These are phyloP conservation scores for Hippocampus barbouri DNA, from an alignment of 2,113 vertebrate genomes.

Conservation along the genomic window DNA sequence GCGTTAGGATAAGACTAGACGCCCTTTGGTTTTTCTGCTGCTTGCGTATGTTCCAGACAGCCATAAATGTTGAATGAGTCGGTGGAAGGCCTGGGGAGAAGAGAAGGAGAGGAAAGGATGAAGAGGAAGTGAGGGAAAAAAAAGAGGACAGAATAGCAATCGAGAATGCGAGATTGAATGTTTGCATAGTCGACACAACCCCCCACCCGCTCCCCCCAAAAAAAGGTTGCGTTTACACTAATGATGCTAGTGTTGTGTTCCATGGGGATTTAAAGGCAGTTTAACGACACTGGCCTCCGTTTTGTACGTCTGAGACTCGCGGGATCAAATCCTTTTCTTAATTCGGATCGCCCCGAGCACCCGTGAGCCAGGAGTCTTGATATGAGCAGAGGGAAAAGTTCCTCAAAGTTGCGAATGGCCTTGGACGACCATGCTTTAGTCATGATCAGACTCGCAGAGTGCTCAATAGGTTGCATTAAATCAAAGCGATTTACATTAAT, in stretches of 20 bases:
- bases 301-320: slow-evolving; percentile 10
- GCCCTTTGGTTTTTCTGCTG: slow-evolving; percentile 45
- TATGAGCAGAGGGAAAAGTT: slow-evolving; percentile 1
- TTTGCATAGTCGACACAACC: not conserved
- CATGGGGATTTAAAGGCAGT: slow-evolving; percentile 23
- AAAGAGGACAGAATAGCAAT: slow-evolving; percentile 14
- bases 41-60: slow-evolving; percentile 46
- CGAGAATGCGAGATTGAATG: not conserved
- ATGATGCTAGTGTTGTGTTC: not conserved
- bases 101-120: not conserved
- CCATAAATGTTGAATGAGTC: slow-evolving; percentile 61
- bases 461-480: slow-evolving; percentile 43
- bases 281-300: slow-evolving; percentile 19
- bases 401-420: slow-evolving; percentile 31
- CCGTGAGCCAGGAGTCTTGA: slow-evolving; percentile 10
- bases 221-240: not conserved
- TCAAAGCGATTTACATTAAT: slow-evolving; percentile 55
- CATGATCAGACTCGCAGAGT: slow-evolving; percentile 38
- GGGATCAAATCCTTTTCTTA: slow-evolving; percentile 1
- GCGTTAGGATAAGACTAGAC: slow-evolving; percentile 32
- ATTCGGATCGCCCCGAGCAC: slow-evolving; percentile 10
- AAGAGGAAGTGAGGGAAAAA: not conserved
- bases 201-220: too few relatives aligned
- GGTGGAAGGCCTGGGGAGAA: slow-evolving; percentile 19
- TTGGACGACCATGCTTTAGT: slow-evolving; percentile 24